phyloP scores from a whole-genome alignment of 1,140 invertebrate species.

The Penaeus chinensis region DNA sequence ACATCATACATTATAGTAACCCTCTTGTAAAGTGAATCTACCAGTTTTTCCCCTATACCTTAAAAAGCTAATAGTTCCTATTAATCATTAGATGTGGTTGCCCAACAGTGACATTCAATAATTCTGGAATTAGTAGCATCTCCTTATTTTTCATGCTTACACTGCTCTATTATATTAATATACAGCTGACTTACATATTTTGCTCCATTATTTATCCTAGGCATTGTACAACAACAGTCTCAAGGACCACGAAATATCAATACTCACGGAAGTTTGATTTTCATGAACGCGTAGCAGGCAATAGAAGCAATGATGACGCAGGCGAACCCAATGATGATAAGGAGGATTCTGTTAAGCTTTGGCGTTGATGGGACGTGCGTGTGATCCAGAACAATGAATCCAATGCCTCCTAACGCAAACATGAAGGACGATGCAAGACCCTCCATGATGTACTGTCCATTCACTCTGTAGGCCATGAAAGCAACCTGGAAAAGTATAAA shows the following conservation, averaged over 20 bases:
- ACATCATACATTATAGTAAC: no score
- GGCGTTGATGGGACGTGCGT: conserved; percentile 92
- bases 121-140: no score
- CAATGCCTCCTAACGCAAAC: conserved; percentile 94
- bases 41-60: no score
- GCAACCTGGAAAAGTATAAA: conserved; percentile 76
- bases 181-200: no score
- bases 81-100: no score
- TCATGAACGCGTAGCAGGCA: conserved; percentile 98
- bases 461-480: conserved; percentile 98
- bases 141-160: no score
- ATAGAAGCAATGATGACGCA: conserved; percentile 95
- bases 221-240: no score
- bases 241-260: not conserved
- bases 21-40: no score
- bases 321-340: conserved; percentile 84
- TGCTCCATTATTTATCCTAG: no score
- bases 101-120: no score
- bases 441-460: conserved; percentile 99
- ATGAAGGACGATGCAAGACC: conserved; percentile 96
- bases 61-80: no score
- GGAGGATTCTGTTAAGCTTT: conserved; percentile 90
- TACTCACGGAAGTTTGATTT: conserved; percentile 94
- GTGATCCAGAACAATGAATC: conserved; percentile 95
- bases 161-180: no score